Base-by-base conservation (phyloP, 2,888 invertebrate species). In the Dilophus febrilis region DNA sequence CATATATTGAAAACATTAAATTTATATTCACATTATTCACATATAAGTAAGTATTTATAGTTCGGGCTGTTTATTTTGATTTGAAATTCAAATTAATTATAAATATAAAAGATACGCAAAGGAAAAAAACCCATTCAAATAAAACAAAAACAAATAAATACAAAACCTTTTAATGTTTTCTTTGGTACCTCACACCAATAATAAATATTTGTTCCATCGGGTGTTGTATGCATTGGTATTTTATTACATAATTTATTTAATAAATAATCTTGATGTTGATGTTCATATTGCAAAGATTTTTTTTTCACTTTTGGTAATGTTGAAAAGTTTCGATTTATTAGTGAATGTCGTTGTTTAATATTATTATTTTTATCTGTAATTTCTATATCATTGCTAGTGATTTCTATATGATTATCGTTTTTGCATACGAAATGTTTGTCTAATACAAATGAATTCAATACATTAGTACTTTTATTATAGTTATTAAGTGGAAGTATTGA, bases 141-240 rank as follows among this genome's bases (percentile, higher is more conserved):
- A 12, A 33, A 45, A 30, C 38, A 38, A 14, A 29, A 37, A 26
- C 7, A 41, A 32, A 19, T 35, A 41, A 35, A 38, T 32, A 35
- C 41, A 50, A 58, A 65, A 74, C 74, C 72, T 64, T 66, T 59
- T 41, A 58, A 55, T 39, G 62, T 57, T 50, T 64, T 66, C 53
- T 68, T 70, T 50, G 79, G 75, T 61, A 80, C 62, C 66, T 85
- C 84, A 67, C 85, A 85, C 83, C 85, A 84, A 67, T 85, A 85
- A 69, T 79, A 82, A 57, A 85, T 76, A 57, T 77, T 75, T 45
- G 85, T 85, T 51, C 85, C 85, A 64, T 86, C 85, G 22, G 83
- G 77, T 42, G 84, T 82, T 51, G 74, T 71, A 47, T 82, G 71
- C 57, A 76, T 78, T 43, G 83, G 83, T 47, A 83, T 81, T 53